These are phyloP conservation scores for Drosophila cyrtoloma DNA, from an alignment of 2,888 invertebrate species.

Conservation along the genomic window DNA sequence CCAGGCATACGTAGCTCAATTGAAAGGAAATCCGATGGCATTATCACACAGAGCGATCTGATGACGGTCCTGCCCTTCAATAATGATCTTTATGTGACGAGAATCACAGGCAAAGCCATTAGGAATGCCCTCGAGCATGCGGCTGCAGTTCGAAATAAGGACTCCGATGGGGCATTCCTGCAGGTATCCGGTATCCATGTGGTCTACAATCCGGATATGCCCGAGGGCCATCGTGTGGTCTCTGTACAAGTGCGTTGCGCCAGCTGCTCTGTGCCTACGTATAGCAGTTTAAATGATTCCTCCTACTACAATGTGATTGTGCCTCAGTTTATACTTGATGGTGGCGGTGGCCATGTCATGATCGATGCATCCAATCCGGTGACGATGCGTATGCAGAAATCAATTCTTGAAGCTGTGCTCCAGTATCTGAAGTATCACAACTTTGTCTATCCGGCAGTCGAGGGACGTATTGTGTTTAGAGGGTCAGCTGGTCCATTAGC, in stretches of 20 bases:
- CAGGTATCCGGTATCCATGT: slow-evolving; percentile 93
- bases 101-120: slow-evolving; percentile 89
- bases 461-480: slow-evolving; percentile 87
- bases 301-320: slow-evolving; percentile 89
- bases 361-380: slow-evolving; percentile 43
- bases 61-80: slow-evolving; percentile 91
- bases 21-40: slow-evolving; percentile 86
- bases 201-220: slow-evolving; percentile 88
- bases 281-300: slow-evolving; percentile 86
- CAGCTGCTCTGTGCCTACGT: slow-evolving; percentile 88
- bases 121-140: slow-evolving; percentile 89
- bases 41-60: slow-evolving; percentile 90
- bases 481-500: neutral
- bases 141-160: slow-evolving; percentile 86
- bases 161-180: slow-evolving; percentile 91
- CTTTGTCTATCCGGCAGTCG: slow-evolving; percentile 88
- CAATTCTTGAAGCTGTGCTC: slow-evolving; percentile 86
- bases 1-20: slow-evolving; percentile 89
- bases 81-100: slow-evolving; percentile 88
- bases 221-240: slow-evolving; percentile 88
- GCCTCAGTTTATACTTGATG: slow-evolving; percentile 88
- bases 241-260: slow-evolving; percentile 89
- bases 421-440: slow-evolving; percentile 87
- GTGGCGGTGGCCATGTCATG: slow-evolving; percentile 89
- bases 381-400: slow-evolving; percentile 84